Evolutionary conservation across 1,140 invertebrate species (phyloP).

Genomic region (Steinernema khuongi): DNA sequence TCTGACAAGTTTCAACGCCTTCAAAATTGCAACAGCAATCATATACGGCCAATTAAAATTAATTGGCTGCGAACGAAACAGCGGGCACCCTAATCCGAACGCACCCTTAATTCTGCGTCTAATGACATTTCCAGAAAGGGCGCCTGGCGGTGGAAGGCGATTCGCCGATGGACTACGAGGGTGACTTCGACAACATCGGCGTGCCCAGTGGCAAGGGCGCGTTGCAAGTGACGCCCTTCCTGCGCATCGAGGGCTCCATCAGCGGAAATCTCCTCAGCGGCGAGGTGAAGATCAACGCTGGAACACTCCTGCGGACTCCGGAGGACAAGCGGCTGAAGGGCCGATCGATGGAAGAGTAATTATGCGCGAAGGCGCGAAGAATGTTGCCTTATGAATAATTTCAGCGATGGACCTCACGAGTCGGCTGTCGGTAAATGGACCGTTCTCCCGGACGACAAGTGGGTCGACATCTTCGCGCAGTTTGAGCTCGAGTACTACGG

Average conservation of each 20-base stretch:
- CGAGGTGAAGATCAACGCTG: neutral
- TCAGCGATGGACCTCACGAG: neutral
- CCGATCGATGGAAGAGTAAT: conserved; percentile 7
- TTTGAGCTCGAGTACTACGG: neutral
- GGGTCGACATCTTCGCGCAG: neutral
- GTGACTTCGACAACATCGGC: conserved; percentile 2
- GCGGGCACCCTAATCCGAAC: neutral
- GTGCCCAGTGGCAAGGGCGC: neutral
- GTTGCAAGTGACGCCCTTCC: neutral
- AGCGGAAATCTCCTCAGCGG: neutral
- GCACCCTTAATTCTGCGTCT: neutral
- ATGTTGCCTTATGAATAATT: too few species aligned
- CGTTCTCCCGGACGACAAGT: neutral
- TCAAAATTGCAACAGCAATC: too few species aligned
- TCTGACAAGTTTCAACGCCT: too few species aligned
- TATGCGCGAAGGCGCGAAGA: neutral
- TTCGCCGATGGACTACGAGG: neutral
- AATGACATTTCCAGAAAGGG: conserved; percentile 2
- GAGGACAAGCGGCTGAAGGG: neutral
- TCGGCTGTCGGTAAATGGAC: neutral
- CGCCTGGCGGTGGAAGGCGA: neutral
- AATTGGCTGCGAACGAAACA: neutral
- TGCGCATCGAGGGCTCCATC: neutral
- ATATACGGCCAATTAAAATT: too few species aligned
- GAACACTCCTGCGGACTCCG: neutral